phyloP scores from a whole-genome alignment of 2,888 invertebrate species.

The Aphidius colemani region DNA sequence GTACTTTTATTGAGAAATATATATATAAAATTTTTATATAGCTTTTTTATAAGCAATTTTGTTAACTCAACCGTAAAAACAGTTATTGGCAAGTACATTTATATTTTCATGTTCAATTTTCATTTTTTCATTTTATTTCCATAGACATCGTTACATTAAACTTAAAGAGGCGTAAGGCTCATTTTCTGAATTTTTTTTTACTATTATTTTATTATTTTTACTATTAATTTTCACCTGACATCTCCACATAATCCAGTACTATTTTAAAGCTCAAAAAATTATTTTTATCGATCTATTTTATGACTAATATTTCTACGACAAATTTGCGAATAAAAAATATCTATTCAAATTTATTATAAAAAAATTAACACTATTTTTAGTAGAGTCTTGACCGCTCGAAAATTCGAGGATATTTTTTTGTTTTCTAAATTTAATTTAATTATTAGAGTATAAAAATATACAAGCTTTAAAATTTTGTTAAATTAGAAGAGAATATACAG shows the following conservation, averaged over 20 bases:
- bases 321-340: too few relatives aligned
- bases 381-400: too few relatives aligned
- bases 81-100: constrained; percentile 10
- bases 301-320: too few relatives aligned
- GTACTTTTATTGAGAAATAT: constrained; percentile 6
- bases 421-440: neutral
- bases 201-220: neutral
- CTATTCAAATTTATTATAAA: too few relatives aligned
- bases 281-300: too few relatives aligned
- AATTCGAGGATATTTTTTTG: neutral
- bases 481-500: neutral
- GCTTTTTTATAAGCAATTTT: neutral
- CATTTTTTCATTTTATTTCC: neutral
- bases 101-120: neutral
- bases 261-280: too few relatives aligned
- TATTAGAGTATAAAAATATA: neutral
- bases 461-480: neutral
- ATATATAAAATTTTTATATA: constrained; percentile 7
- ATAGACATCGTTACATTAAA: neutral
- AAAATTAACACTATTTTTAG: too few relatives aligned
- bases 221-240: too few relatives aligned
- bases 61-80: neutral
- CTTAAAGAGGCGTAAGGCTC: neutral
- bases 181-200: too few relatives aligned
- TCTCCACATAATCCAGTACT: too few relatives aligned